Base-by-base conservation (phyloP, 2,888 invertebrate genomes). In the Idaea straminata region DNA sequence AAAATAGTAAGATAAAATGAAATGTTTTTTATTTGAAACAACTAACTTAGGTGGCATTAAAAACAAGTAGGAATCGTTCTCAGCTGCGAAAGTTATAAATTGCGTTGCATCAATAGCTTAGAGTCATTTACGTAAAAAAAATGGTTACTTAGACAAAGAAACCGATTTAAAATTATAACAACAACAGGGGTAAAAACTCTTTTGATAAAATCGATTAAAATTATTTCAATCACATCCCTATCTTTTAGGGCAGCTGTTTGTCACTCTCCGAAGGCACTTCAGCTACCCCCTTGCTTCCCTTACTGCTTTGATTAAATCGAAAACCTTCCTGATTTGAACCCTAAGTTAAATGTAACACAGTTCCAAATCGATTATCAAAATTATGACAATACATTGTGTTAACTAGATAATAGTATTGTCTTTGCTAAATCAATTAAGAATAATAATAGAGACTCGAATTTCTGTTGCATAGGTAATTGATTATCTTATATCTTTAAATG, bases 401-500 rank as follows among this genome's bases (percentile, higher is more conserved):
- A 72, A 72, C 69, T 68, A 70, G 77, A 78, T 81, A 74, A 73
- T 64, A 66, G 69, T 67, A 78, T 77, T 77, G 77, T 79, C 72
- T 66, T 66, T 61, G 69, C 73, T 80, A 76, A 80, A 77, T 81
- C 77, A 79, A 80, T 82, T 81, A 78, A 77, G 80, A 78, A 77
- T 75, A 70, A 71, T 61, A 61, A 25, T 59, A 59, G 15, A 15
- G 57, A 57, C 15, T 58, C 15, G 15, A 58, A 15, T 58, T 16
- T 58, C n/a, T 58, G 15, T 58, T 58, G 15, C 15, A 13, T 58
- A n/a, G n/a, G n/a, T n/a, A n/a, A n/a, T n/a, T n/a, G n/a, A n/a
- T n/a, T n/a, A n/a, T n/a, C n/a, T n/a, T n/a, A n/a, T n/a, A n/a
- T n/a, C n/a, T n/a, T n/a, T n/a, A n/a, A n/a, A n/a, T n/a, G n/a